Evolutionary conservation across 1,140 invertebrate genomes (phyloP).

Genomic region (Andricus grossulariae): DNA sequence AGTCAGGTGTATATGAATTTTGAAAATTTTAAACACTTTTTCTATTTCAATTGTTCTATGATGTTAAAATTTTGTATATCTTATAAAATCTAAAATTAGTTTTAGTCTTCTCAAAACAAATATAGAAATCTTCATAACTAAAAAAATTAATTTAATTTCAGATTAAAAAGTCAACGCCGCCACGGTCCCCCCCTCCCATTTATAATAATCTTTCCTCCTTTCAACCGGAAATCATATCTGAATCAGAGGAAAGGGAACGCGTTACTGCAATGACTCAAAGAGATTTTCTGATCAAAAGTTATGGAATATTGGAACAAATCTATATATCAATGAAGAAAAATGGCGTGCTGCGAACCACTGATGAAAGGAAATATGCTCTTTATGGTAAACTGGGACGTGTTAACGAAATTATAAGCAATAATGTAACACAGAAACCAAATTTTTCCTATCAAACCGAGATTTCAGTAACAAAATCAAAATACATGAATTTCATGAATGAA

Average conservation of each 20-base stretch:
- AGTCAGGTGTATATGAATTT: too few species aligned
- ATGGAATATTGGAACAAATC: slow-evolving; percentile 80
- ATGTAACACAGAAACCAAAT: neutral
- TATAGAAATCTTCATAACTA: too few species aligned
- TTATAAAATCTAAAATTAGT: too few species aligned
- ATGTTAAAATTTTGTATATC: too few species aligned
- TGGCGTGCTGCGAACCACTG: slow-evolving; percentile 75
- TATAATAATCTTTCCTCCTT: slow-evolving; percentile 70
- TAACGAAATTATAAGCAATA: slow-evolving; percentile 17
- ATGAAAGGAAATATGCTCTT: slow-evolving; percentile 77
- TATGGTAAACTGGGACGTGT: slow-evolving; percentile 64
- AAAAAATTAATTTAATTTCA: slow-evolving; percentile 27
- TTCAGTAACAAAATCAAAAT: neutral
- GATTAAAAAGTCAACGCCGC: slow-evolving; percentile 32
- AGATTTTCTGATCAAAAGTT: slow-evolving; percentile 80
- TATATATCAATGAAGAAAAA: slow-evolving; percentile 78
- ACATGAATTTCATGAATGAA: neutral
- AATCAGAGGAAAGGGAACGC: slow-evolving; percentile 80
- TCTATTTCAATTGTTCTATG: too few species aligned
- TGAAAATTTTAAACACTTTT: too few species aligned
- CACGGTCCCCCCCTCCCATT: slow-evolving; percentile 27
- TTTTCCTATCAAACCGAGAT: neutral
- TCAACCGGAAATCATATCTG: slow-evolving; percentile 80
- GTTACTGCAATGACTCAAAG: slow-evolving; percentile 78
- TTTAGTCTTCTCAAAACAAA: too few species aligned